Evolutionary conservation across 2,113 vertebrate species (phyloP), one percentile per base, ranked within the genome.

Genomic region (Colaptes auratus): DNA sequence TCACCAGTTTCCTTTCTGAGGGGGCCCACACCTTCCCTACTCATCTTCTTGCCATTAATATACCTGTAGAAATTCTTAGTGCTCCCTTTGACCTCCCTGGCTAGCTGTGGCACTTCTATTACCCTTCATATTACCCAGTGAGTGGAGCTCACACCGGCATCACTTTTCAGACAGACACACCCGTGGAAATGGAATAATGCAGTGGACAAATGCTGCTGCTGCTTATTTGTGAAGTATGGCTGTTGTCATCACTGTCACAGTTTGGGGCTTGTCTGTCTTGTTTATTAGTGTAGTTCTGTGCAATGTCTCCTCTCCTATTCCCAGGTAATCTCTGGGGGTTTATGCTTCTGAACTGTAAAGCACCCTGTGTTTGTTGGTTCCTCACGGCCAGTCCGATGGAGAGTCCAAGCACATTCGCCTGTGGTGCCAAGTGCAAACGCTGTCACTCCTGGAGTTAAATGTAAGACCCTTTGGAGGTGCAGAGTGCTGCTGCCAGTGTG

Each of bases 271-370:
- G 16, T 52, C 52, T 66, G 89, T 82, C 50, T 81, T 0, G 0
- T 15, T 19, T 52, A 15, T 42, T 33, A 20, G 35, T 52, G 8
- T 2, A 33, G 13, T 82, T 79, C 27, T 77, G 9, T 1, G 7
- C n/a, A 23, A 50, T 23, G 25, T 30, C 23, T 66, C 67, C 60
- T 70, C 87, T 66, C 76, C 87, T 48, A 66, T 91, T 78, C 19
- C 4, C 17, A 48, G 19, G 33, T 77, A 2, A 31, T 77, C 19
- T 74, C 53, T 76, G 24, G n/a, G n/a, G 80, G 15, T 46, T 85
- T 82, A 28, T 71, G 44, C 12, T 85, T 86, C 65, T 71, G 93
- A 89, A 78, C 89, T 95, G 52, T 46, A 74, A 67, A 92, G 10
- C 66, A 82, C 23, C 15, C 50, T 33, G 18, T 67, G 52, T 86